Evolutionary conservation across 2,797 vertebrate genomes (phyloP).

Genomic region (Semaprochilodus insignis): DNA sequence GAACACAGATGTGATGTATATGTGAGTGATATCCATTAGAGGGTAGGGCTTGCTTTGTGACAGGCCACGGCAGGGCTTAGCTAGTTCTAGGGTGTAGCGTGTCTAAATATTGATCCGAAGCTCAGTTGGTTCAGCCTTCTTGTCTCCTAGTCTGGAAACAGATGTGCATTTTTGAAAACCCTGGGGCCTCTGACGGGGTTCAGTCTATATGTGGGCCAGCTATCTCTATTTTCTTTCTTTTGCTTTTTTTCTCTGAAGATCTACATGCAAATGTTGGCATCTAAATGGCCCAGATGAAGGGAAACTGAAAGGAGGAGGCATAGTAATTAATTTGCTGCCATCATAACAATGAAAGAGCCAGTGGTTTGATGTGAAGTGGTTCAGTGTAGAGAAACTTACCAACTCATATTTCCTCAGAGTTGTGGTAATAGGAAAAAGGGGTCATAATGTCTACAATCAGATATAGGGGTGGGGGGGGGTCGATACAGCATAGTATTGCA

Average conservation of each 20-base stretch:
- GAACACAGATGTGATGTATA: not conserved
- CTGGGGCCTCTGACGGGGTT: slow-evolving; percentile 6
- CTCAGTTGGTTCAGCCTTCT: slow-evolving; percentile 17
- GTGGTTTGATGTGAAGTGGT: too few relatives aligned
- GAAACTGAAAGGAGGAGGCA: too few relatives aligned
- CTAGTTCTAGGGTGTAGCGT: slow-evolving; percentile 29
- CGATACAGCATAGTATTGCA: too few relatives aligned
- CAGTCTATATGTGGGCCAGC: slow-evolving; percentile 40
- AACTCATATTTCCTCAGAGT: too few relatives aligned
- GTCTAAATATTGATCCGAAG: slow-evolving; percentile 54
- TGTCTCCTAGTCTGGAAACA: slow-evolving; percentile 30
- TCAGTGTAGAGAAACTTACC: too few relatives aligned
- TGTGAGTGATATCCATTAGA: not conserved
- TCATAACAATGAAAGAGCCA: too few relatives aligned
- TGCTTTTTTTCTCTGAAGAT: not conserved
- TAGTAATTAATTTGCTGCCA: too few relatives aligned
- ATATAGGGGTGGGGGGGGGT: too few relatives aligned
- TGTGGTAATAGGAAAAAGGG: too few relatives aligned
- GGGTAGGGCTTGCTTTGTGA: not conserved
- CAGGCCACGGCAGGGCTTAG: not conserved
- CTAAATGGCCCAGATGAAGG: too few relatives aligned
- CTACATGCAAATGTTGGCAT: too few relatives aligned
- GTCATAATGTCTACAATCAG: too few relatives aligned
- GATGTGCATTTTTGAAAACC: slow-evolving; percentile 49
- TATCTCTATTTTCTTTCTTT: slow-evolving; percentile 8